Evolutionary conservation across 2,888 invertebrate genomes (phyloP).

Genomic region (Andrena bucephala): DNA sequence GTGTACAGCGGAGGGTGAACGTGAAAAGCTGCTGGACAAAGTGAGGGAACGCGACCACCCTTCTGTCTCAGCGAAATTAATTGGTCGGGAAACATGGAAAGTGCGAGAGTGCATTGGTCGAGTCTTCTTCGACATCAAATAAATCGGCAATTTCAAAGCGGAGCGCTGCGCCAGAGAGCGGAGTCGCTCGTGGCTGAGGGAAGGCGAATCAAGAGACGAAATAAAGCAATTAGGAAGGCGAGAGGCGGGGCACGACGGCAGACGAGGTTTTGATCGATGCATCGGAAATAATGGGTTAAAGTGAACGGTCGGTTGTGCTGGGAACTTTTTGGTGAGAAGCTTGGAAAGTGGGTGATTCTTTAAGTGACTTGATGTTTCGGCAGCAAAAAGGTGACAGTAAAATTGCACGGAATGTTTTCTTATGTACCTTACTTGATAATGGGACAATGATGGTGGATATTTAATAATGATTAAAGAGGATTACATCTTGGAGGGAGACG

Average conservation of each 20-base stretch:
- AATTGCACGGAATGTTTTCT: no score
- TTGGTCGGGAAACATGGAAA: conserved; percentile 3
- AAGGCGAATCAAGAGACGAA: not conserved
- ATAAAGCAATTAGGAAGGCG: not conserved
- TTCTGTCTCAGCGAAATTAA: conserved; percentile 28
- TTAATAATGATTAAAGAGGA: no score
- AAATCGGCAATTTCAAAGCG: not conserved
- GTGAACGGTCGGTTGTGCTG: no score
- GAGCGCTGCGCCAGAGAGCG: not conserved
- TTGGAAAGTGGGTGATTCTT: no score
- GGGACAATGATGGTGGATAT: no score
- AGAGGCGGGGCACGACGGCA: not conserved
- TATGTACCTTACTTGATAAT: no score
- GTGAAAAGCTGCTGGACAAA: conserved; percentile 13
- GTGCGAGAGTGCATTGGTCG: not conserved
- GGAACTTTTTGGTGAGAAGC: no score
- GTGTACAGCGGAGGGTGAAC: conserved; percentile 7
- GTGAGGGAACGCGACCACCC: not conserved
- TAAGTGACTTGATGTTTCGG: no score
- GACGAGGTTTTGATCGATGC: not conserved
- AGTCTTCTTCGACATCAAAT: not conserved
- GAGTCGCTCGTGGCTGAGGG: not conserved
- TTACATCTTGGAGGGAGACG: no score
- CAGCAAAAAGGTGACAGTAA: no score
- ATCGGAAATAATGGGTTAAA: not conserved